Evolutionary conservation across 2,797 vertebrate species (phyloP), one percentile per base, ranked within the genome.

Genomic region (Oreonectes daqikongensis): DNA sequence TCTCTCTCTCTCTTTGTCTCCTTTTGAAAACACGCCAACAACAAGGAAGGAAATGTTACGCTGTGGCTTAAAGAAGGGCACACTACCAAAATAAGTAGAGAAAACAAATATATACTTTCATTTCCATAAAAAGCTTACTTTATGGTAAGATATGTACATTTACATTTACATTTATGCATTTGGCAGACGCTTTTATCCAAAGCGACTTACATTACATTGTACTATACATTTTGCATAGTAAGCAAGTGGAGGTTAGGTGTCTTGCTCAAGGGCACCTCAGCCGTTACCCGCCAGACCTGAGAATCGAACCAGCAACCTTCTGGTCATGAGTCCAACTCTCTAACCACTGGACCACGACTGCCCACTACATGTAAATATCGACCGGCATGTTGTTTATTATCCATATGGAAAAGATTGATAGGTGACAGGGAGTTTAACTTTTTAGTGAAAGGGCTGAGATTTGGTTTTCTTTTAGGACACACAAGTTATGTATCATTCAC

Each of bases 21-120:
- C 84, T 85, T 83, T 90, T 92, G 90, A 89, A 85, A 81, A 69
- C 18, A 77, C 69, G 90, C 91, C 91, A 92, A 90, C 84, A 91
- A 90, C 87, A 90, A 92, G 91, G 91, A 94, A 91, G 90, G 90
- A 84, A 90, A 89, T 91, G 90, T 90, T 90, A 85, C 83, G 73
- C 83, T 83, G 82, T 77, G 84, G 88, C 90, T 89, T 83, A 92
- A 91, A 90, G 88, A 92, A 92, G 89, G 90, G 89, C 90, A 92
- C 86, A 85, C 86, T 80, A 92, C 90, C 90, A 91, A 91, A 85
- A 88, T 85, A 90, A 91, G 88, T 89, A 90, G 84, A 89, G 81
- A 86, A 90, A 89, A 90, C 88, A 92, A 91, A 90, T 87, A 91
- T 86, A 82, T 22, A 15, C 70, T 84, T 87, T 85, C 87, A 83